These are phyloP conservation scores for Peromyscus melanophrys DNA, from an alignment of 2,797 vertebrate genomes.

Conservation along the genomic window DNA sequence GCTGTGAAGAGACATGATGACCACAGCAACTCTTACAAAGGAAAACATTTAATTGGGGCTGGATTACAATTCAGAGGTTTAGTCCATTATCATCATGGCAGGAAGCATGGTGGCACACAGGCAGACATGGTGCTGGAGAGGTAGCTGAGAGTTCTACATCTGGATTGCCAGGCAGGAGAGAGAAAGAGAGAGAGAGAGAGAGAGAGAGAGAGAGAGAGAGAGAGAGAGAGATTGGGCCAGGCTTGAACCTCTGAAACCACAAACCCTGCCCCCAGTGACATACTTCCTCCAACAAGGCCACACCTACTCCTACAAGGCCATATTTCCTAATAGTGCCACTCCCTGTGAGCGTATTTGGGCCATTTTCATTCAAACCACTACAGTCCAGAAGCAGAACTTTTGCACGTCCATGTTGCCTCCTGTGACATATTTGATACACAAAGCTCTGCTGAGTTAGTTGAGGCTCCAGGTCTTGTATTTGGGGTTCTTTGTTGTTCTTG, in stretches of 20 bases:
- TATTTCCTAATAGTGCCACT: background rate
- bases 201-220: background rate
- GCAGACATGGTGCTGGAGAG: background rate
- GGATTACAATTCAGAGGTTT: background rate
- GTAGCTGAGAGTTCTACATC: background rate
- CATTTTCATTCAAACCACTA: background rate
- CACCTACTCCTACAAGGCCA: background rate
- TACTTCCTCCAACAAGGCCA: background rate
- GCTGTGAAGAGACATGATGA: background rate
- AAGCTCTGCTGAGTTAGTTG: background rate
- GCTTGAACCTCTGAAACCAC: background rate
- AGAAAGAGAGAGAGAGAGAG: background rate
- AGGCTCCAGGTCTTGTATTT: background rate
- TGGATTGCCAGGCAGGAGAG: background rate
- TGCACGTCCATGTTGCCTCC: background rate
- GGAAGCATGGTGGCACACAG: background rate
- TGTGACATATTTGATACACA: background rate
- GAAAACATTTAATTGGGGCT: background rate
- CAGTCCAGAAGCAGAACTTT: constrained; percentile 68
- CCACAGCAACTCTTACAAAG: background rate
- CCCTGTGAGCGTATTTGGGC: background rate
- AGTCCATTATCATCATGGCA: background rate
- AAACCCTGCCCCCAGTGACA: background rate
- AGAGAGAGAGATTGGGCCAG: background rate
- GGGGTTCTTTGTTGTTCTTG: background rate